These are phyloP conservation scores for Urocyon cinereoargenteus DNA, from an alignment of 2,797 vertebrate species.

Conservation along the genomic window DNA sequence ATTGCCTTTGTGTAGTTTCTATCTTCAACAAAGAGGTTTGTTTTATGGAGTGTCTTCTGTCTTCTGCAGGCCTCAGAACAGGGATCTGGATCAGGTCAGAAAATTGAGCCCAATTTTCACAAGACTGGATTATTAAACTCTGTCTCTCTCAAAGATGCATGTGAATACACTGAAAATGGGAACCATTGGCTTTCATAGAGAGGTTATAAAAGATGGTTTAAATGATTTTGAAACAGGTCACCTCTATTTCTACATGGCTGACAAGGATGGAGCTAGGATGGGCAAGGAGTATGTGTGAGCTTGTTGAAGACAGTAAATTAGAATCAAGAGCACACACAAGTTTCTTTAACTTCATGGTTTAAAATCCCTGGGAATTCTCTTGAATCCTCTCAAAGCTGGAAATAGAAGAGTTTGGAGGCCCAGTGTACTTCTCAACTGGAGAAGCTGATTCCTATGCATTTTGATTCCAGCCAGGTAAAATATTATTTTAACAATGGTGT, in stretches of 20 bases:
- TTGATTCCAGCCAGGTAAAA: conserved; percentile 1
- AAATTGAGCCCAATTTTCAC: not conserved
- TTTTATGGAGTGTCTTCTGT: not conserved
- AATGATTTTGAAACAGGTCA: not conserved
- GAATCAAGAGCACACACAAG: not conserved
- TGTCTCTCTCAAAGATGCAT: not conserved
- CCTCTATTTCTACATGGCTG: not conserved
- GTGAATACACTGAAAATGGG: not conserved
- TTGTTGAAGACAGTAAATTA: not conserved
- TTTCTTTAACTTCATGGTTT: not conserved
- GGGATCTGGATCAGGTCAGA: not conserved
- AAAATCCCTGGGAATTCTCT: not conserved
- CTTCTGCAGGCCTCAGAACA: not conserved
- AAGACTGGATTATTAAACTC: not conserved
- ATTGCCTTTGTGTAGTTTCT: not conserved
- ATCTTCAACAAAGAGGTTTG: not conserved
- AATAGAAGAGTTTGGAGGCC: conserved; percentile 1
- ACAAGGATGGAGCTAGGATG: not conserved
- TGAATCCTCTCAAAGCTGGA: not conserved
- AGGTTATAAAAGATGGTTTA: not conserved
- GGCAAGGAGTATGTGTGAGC: not conserved
- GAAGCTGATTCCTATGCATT: not conserved
- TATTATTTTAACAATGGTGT: not conserved
- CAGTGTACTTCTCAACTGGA: not conserved
- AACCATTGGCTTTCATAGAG: not conserved